Evolutionary conservation across 1,140 invertebrate species (phyloP), one percentile per base, ranked within the genome.

Genomic region (Caenorhabditis remanei): DNA sequence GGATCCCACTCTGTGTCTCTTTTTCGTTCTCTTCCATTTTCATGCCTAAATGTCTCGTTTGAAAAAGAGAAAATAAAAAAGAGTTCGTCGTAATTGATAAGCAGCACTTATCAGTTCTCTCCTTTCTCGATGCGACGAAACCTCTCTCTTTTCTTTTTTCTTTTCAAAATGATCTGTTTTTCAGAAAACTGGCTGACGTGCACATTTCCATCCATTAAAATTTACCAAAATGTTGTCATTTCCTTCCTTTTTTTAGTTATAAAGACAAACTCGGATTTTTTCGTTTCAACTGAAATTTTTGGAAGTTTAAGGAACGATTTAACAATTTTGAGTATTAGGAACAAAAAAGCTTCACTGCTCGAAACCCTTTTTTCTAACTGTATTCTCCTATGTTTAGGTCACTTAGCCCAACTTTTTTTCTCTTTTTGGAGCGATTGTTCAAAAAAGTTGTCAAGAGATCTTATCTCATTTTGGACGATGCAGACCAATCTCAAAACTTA

Each of bases 151-250:
- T 46, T 19, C 9, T 16, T 71, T 71, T 46, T 21, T 43, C 61
- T 63, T 24, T 63, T 32, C 8, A 58, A 19, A 58, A 58, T 58
- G n/a, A n/a, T 71, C 40, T 71, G 14, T 48, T 79, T 50, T 79
- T 79, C n/a, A 48, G 53, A 1, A 79, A 79, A 79, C 0, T 24
- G 46, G 53, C 71, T 79, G 71, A 48, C 43, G 71, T 79, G 71
- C 71, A 50, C 71, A 50, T 53, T 79, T 79, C 32, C 19, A 13
- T 14, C 71, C 40, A 79, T 79, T 50, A 48, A 79, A 71, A 79
- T 79, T 79, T 43, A 7, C 41, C 65, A 71, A 71, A 71, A 46
- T 71, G 65, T 71, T 50, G 71, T 79, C n/a, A 79, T 53, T 79
- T 75, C 43, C 43, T 46, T 79, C 46, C 46, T n/a, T 5, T 48